Base-by-base conservation (phyloP, 2,797 vertebrate genomes). In the Rhynchotus rufescens region DNA sequence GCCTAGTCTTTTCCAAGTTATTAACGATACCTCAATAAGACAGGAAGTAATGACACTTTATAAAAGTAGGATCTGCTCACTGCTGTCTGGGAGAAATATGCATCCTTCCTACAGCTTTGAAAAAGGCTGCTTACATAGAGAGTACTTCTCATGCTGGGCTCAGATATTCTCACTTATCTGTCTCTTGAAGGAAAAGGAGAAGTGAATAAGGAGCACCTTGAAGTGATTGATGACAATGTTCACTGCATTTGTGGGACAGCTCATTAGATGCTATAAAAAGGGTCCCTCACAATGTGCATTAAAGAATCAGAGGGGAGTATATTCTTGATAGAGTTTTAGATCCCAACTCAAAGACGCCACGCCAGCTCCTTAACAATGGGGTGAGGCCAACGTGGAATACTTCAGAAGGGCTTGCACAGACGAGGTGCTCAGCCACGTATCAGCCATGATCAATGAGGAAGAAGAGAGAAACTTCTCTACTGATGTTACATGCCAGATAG, bases 251-350 rank as follows among this genome's bases (percentile, higher is more conserved):
- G 59, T 81, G 86, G 93, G 89, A 89, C 88, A 95, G 95, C 92
- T 96, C 92, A 92, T 95, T 96, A 96, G 79, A 22, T 7, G 36
- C 44, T 59, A 40, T 59, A 22, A 77, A 95, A 95, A 85, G 45
- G 82, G 82, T 49, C 67, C 80, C 82, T 95, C 89, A 84, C 82
- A 90, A 95, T 36, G 81, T 42, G 61, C 88, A 40, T 79, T 94
- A 93, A 93, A 95, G 94, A 79, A 87, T 54, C 88, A 2, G 0
- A 93, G 74, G 84, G 89, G 73, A 90, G 89, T 80, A 89, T 82
- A 92, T 95, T 93, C 94, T 77, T 94, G 84, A 54, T 90, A 90
- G 57, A 85, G 57, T 91, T 95, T 95, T 40, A 96, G 91, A 96
- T 96, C 88, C 86, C 81, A 51, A 54, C 84, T 95, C 94, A 96